Evolutionary conservation across 1,140 invertebrate species (phyloP).

Genomic region (Nomia melanderi): DNA sequence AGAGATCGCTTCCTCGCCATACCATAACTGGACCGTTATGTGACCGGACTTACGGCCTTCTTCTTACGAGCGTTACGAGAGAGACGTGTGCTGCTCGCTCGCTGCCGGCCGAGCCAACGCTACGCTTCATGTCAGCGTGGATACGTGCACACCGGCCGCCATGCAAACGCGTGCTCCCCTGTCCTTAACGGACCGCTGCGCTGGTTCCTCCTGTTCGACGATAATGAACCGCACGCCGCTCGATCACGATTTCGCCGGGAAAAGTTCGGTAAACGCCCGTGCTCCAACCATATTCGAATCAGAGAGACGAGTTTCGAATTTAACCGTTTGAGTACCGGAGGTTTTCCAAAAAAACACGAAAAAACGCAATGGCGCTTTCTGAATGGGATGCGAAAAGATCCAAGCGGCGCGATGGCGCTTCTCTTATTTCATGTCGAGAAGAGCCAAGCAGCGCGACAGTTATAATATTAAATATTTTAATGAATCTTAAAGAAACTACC

Average conservation of each 20-base stretch:
- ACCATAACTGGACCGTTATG: constrained; percentile 79
- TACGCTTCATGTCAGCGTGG: constrained; percentile 46
- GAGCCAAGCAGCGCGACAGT: too few species aligned
- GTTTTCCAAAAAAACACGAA: too few species aligned
- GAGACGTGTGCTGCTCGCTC: constrained; percentile 29
- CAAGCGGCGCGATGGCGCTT: too few species aligned
- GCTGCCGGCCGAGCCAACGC: background rate
- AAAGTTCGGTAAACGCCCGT: background rate
- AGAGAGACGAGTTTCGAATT: too few species aligned
- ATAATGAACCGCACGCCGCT: constrained; percentile 30
- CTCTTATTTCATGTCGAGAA: too few species aligned
- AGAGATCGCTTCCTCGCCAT: constrained; percentile 73
- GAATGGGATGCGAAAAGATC: too few species aligned
- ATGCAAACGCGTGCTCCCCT: constrained; percentile 33
- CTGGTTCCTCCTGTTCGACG: constrained; percentile 37
- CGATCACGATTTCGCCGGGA: constrained; percentile 26
- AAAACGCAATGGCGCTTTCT: too few species aligned
- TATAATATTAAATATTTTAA: too few species aligned
- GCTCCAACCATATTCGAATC: too few species aligned
- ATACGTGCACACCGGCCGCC: background rate
- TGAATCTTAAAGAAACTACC: too few species aligned
- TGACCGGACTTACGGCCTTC: constrained; percentile 74
- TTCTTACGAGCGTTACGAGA: constrained; percentile 55
- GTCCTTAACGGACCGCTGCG: constrained; percentile 47
- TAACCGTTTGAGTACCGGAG: too few species aligned